These are phyloP conservation scores for Xestobium rufovillosum DNA, from an alignment of 2,888 invertebrate genomes.

Conservation along the genomic window DNA sequence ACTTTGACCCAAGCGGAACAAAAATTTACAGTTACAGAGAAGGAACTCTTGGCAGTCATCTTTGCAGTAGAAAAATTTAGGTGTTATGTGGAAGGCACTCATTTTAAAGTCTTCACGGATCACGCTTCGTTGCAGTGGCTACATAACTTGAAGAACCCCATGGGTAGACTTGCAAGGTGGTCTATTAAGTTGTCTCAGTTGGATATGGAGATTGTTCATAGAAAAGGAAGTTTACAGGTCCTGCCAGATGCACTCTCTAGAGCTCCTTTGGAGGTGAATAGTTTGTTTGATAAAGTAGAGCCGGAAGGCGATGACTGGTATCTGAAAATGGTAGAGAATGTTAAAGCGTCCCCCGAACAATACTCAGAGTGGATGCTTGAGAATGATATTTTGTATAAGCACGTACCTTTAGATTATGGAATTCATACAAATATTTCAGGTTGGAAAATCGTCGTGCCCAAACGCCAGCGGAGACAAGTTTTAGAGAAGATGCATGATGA, in stretches of 20 bases:
- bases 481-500: constrained; percentile 18
- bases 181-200: constrained; percentile 19
- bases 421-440: constrained; percentile 14
- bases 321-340: constrained; percentile 10
- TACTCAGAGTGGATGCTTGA: constrained; percentile 19
- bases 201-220: constrained; percentile 23
- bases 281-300: no score
- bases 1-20: constrained; percentile 18
- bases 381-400: constrained; percentile 14
- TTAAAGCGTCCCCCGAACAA: constrained; percentile 9
- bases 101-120: constrained; percentile 24
- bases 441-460: constrained; percentile 24
- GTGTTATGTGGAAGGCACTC: constrained; percentile 25
- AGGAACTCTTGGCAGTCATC: constrained; percentile 21
- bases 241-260: constrained; percentile 28
- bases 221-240: constrained; percentile 24
- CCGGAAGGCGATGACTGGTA: constrained; percentile 19
- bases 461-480: constrained; percentile 15
- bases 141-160: constrained; percentile 25
- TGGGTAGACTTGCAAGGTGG: constrained; percentile 28
- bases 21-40: constrained; percentile 22
- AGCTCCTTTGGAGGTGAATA: no score
- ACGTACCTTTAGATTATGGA: constrained; percentile 10
- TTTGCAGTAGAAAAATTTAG: constrained; percentile 23
- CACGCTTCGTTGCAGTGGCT: constrained; percentile 28